A percentile compares a stretch with the other conserved stretches of the same genome.
Evolutionary conservation across 2,888 invertebrate species (phyloP).

Genomic region (Dione vanillae): DNA sequence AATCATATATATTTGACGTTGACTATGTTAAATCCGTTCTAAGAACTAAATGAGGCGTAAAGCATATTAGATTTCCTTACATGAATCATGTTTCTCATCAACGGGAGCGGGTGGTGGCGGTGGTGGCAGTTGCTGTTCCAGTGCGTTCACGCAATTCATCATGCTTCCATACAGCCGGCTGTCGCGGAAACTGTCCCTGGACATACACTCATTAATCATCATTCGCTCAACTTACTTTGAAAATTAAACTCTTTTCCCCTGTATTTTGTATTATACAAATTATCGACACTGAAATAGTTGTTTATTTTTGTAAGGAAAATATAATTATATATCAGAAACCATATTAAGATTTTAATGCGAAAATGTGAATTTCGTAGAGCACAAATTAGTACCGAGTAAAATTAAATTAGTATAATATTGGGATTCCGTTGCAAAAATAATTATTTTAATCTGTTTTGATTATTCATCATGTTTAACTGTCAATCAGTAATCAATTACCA

Average conservation of each 20-base stretch:
- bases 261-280: not conserved
- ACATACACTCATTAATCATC: constrained; percentile 49
- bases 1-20: no score
- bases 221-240: constrained; percentile 29
- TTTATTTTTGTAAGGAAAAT: not conserved
- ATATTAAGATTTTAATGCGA: not conserved
- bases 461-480: not conserved
- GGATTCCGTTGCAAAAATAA: not conserved
- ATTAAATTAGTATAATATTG: constrained; percentile 9
- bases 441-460: constrained; percentile 12
- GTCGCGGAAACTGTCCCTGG: constrained; percentile 95
- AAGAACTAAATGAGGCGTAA: constrained; percentile 44
- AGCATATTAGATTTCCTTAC: constrained; percentile 58
- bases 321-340: no score
- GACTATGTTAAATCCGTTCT: constrained; percentile 8
- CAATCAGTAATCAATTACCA: constrained; percentile 7
- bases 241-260: not conserved
- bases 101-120: constrained; percentile 79
- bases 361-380: not conserved
- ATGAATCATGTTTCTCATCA: constrained; percentile 81
- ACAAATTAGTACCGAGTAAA: constrained; percentile 3
- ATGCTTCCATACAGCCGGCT: constrained; percentile 97
- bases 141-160: constrained; percentile 97
- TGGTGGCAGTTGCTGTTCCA: constrained; percentile 94
- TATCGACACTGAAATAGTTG: not conserved